Evolutionary conservation across 2,113 vertebrate genomes (phyloP).

Genomic region (Chionodraco myersi): DNA sequence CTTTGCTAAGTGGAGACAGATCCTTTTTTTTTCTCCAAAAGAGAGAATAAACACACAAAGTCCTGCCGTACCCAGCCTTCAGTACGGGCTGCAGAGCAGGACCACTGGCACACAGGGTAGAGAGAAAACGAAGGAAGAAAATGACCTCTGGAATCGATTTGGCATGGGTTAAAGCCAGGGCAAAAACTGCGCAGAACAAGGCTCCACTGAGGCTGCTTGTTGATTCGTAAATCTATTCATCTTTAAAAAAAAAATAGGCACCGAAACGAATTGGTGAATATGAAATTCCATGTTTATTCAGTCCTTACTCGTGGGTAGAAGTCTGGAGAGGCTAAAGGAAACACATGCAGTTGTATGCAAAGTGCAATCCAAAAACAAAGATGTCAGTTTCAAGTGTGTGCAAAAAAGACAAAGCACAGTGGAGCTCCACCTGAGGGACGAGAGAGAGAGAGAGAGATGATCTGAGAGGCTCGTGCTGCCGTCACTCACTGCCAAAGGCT

Average conservation of each 20-base stretch:
- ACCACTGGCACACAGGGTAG: constrained; percentile 51
- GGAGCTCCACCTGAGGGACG: constrained; percentile 18
- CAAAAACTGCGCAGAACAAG: constrained; percentile 35
- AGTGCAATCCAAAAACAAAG: constrained; percentile 26
- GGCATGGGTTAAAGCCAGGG: constrained; percentile 64
- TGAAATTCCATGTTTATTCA: constrained; percentile 45
- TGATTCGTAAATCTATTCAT: constrained; percentile 60
- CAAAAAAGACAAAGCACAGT: neutral
- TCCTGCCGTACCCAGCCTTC: constrained; percentile 36
- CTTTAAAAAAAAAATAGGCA: constrained; percentile 41
- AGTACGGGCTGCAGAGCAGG: constrained; percentile 48
- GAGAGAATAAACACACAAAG: constrained; percentile 71
- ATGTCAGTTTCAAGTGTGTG: constrained; percentile 6
- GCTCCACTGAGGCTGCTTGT: constrained; percentile 54
- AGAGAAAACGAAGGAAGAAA: constrained; percentile 60
- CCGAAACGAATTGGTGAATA: constrained; percentile 34
- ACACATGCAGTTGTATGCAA: constrained; percentile 1
- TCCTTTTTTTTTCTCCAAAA: constrained; percentile 49
- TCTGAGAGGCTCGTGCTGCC: constrained; percentile 18
- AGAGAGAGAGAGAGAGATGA: constrained; percentile 11
- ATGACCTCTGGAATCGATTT: constrained; percentile 79
- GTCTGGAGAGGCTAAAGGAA: constrained; percentile 15
- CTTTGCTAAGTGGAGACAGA: constrained; percentile 78
- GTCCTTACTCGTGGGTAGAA: constrained; percentile 2
- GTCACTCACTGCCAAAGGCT: constrained; percentile 23